These are phyloP conservation scores for Procambarus clarkii DNA, from an alignment of 1,140 invertebrate genomes.

Conservation along the genomic window DNA sequence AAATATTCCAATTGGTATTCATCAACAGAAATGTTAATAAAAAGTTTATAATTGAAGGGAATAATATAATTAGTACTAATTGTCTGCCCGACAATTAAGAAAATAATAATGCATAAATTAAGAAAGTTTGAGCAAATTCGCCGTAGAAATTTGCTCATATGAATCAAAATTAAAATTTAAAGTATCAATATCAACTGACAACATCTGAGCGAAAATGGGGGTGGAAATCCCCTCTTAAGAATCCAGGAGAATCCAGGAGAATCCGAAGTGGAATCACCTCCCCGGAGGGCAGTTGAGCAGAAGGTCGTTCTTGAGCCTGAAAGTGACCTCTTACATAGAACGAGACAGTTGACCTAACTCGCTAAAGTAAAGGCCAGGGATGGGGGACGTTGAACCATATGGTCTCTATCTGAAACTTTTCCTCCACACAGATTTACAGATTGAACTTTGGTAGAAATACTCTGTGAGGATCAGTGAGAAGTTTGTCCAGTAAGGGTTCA, in stretches of 20 bases:
- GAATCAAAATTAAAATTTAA: too few species aligned
- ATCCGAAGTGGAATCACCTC: neutral
- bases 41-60: too few species aligned
- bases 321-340: slow-evolving; percentile 2
- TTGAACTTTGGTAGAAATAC: neutral
- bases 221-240: neutral
- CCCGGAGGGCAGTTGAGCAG: neutral
- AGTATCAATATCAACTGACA: too few species aligned
- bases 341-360: slow-evolving; percentile 9
- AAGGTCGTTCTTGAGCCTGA: neutral
- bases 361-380: neutral
- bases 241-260: neutral
- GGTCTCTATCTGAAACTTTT: neutral
- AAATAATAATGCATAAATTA: too few species aligned
- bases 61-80: too few species aligned
- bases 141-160: too few species aligned
- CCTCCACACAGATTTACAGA: neutral
- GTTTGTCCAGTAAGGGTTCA: too few species aligned
- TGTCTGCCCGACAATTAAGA: too few species aligned
- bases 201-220: too few species aligned
- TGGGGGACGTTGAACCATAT: neutral
- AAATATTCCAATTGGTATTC: too few species aligned
- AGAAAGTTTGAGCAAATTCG: too few species aligned
- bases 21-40: too few species aligned
- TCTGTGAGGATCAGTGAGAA: neutral